Percentiles rank a stretch among this genome's conserved stretches.
phyloP scores from a whole-genome alignment of 1,140 invertebrate species.

The Aphelinus atriplicis region DNA sequence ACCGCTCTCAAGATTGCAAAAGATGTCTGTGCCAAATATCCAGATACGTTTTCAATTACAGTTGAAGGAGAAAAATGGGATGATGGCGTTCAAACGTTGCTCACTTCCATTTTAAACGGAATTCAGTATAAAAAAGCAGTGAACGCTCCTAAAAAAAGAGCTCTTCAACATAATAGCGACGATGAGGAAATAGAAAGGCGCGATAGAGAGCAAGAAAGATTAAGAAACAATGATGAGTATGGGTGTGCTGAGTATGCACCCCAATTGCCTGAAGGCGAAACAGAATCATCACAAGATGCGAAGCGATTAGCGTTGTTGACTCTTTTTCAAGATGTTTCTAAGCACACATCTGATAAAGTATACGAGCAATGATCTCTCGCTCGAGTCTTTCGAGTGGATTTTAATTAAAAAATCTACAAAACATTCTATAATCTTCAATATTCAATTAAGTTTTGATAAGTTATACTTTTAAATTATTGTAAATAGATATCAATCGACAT shows the following conservation, averaged over 20 bases:
- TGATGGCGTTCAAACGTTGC: slow-evolving; percentile 26
- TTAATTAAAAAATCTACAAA: too few species aligned
- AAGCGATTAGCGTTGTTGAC: slow-evolving; percentile 28
- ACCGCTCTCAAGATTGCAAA: slow-evolving; percentile 17
- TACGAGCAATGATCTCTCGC: background rate
- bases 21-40: slow-evolving; percentile 28
- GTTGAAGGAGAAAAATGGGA: background rate
- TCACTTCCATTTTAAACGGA: slow-evolving; percentile 31
- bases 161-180: slow-evolving; percentile 12
- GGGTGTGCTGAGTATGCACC: slow-evolving; percentile 40
- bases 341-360: background rate
- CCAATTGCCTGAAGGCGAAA: slow-evolving; percentile 29
- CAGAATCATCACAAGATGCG: slow-evolving; percentile 29
- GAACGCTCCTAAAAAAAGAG: slow-evolving; percentile 12
- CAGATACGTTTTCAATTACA: slow-evolving; percentile 22
- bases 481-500: too few species aligned
- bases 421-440: too few species aligned
- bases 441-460: too few species aligned
- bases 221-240: slow-evolving; percentile 39
- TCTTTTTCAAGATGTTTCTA: background rate
- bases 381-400: too few species aligned
- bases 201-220: slow-evolving; percentile 22
- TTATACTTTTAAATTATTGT: too few species aligned
- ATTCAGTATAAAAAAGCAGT: slow-evolving; percentile 24
- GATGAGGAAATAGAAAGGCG: slow-evolving; percentile 32